Evolutionary conservation across 2,797 vertebrate species (phyloP).

Genomic region (Hylomyscus alleni): DNA sequence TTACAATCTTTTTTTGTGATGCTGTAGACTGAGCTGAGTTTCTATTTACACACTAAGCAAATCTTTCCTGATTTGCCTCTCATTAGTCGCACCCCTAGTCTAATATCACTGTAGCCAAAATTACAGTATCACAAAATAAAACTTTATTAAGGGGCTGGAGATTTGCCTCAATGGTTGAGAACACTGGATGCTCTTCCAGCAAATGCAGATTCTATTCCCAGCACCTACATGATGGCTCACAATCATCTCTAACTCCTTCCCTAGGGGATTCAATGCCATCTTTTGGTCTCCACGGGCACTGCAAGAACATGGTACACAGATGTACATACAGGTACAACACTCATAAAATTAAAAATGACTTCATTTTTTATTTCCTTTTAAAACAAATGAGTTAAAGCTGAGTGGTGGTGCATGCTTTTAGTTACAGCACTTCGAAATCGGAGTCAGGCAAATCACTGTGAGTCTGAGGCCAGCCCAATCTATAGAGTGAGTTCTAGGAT

Average conservation of each 20-base stretch:
- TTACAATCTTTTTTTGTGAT: background rate
- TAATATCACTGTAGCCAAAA: slow-evolving; percentile 39
- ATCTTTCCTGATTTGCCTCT: background rate
- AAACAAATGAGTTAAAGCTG: background rate
- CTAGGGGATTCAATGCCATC: background rate
- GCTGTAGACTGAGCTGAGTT: background rate
- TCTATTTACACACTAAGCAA: background rate
- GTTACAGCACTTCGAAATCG: background rate
- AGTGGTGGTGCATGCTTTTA: background rate
- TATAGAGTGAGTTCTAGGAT: background rate
- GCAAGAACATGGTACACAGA: background rate
- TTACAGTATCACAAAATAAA: slow-evolving; percentile 18
- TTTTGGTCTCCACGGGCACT: background rate
- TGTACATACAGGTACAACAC: background rate
- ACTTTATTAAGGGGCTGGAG: background rate
- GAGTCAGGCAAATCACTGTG: background rate
- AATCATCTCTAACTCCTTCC: too few species aligned
- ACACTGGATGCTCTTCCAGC: background rate
- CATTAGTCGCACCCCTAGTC: background rate
- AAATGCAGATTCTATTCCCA: background rate
- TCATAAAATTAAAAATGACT: slow-evolving; percentile 28
- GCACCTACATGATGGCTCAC: background rate
- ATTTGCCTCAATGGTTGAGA: background rate
- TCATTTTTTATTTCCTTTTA: background rate
- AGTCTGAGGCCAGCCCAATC: background rate